These are phyloP conservation scores for Taphrorychus bicolor DNA, from an alignment of 2,888 invertebrate genomes.

Conservation along the genomic window DNA sequence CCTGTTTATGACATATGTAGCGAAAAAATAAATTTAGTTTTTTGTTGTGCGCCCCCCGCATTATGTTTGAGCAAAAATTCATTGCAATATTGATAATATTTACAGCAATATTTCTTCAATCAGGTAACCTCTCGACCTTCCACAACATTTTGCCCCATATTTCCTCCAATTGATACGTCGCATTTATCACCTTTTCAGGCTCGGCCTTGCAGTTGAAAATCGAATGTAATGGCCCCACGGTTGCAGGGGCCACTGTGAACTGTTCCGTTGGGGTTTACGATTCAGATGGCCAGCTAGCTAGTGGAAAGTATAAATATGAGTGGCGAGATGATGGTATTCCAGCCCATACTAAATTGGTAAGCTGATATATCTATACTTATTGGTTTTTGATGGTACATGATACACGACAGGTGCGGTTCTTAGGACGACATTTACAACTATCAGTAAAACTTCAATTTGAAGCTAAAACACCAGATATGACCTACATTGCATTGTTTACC, in stretches of 20 bases:
- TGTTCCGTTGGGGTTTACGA: slow-evolving; percentile 69
- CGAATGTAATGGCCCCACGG: slow-evolving; percentile 56
- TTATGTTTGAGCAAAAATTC: background rate
- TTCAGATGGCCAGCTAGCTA: slow-evolving; percentile 54
- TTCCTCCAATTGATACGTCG: background rate
- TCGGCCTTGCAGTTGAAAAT: slow-evolving; percentile 7
- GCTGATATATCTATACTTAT: background rate
- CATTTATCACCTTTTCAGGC: background rate
- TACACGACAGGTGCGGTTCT: background rate
- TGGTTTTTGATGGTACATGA: background rate
- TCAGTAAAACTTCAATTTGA: too few relatives aligned
- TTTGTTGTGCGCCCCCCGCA: too few relatives aligned
- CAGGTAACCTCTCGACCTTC: background rate
- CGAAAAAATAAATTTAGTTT: too few relatives aligned
- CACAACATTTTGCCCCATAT: background rate
- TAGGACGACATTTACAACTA: too few relatives aligned
- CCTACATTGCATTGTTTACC: too few relatives aligned
- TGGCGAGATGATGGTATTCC: slow-evolving; percentile 71
- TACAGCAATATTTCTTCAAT: background rate
- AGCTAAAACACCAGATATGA: too few relatives aligned
- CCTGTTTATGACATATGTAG: too few relatives aligned
- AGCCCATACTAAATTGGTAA: slow-evolving; percentile 62
- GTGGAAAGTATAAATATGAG: slow-evolving; percentile 63
- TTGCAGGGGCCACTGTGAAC: slow-evolving; percentile 74
- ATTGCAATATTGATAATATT: background rate